These are phyloP conservation scores for Acleris holmiana DNA, from an alignment of 2,888 invertebrate species.

Conservation along the genomic window DNA sequence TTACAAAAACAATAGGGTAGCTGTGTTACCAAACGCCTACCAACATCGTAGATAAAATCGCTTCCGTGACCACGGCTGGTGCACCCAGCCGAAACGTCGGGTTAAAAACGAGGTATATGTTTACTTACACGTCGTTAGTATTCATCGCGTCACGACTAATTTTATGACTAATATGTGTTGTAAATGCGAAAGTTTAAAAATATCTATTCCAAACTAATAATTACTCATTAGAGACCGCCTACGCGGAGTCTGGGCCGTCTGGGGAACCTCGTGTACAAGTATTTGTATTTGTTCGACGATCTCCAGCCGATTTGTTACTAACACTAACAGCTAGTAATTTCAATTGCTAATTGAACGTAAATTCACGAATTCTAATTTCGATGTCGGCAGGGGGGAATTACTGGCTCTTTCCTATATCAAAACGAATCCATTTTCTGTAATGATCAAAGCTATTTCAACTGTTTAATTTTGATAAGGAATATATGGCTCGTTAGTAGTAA, in stretches of 20 bases:
- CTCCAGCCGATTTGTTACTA: conserved; percentile 23
- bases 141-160: too few species aligned
- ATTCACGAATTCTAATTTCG: conserved; percentile 24
- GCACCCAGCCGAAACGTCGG: too few species aligned
- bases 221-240: conserved; percentile 1
- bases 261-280: not conserved
- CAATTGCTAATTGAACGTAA: conserved; percentile 18
- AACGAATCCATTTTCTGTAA: conserved; percentile 45
- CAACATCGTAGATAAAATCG: too few species aligned
- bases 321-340: conserved; percentile 21
- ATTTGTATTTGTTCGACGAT: conserved; percentile 9
- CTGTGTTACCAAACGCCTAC: too few species aligned
- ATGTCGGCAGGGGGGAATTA: conserved; percentile 23
- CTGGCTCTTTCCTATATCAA: conserved; percentile 12
- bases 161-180: too few species aligned
- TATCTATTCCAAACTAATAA: too few species aligned
- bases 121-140: too few species aligned
- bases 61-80: too few species aligned
- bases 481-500: conserved; percentile 4
- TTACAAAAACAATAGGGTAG: too few species aligned
- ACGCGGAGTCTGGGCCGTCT: conserved; percentile 7
- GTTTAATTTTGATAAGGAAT: conserved; percentile 34
- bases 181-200: too few species aligned
- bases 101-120: too few species aligned
- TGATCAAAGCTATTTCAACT: conserved; percentile 43